Conservation (phyloP, 2,888 invertebrate genomes). For the Halictus quadricinctus region DNA sequence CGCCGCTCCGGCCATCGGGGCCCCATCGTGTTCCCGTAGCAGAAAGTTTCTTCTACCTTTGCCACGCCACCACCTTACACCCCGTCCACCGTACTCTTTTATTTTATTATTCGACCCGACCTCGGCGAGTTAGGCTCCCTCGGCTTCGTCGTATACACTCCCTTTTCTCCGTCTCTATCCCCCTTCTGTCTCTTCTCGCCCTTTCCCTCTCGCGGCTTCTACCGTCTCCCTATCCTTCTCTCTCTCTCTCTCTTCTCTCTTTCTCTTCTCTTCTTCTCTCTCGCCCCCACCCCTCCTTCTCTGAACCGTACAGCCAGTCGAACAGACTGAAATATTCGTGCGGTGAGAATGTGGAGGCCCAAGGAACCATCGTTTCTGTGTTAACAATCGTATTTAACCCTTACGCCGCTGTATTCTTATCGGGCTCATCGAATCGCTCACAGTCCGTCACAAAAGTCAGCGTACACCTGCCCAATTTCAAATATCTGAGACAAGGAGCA, state of each 20-base stretch:
- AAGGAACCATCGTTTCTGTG: background rate
- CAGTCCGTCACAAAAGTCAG: background rate
- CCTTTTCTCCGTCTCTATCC: constrained; percentile 28
- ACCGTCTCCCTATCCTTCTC: background rate
- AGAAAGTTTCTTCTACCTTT: constrained; percentile 68
- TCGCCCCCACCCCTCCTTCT: background rate
- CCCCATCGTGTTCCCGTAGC: constrained; percentile 60
- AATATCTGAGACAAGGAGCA: background rate
- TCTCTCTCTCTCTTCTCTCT: background rate
- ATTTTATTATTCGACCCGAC: constrained; percentile 75
- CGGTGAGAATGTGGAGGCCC: background rate
- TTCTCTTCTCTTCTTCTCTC: background rate
- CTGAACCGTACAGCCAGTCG: background rate
- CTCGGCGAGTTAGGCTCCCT: constrained; percentile 72
- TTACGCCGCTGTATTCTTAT: background rate
- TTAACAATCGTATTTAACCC: constrained; percentile 12
- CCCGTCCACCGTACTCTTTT: constrained; percentile 70
- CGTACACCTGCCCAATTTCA: background rate
- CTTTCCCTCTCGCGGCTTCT: background rate
- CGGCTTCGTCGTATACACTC: constrained; percentile 39
- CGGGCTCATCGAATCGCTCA: background rate
- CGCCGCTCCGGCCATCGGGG: constrained; percentile 44
- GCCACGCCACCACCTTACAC: constrained; percentile 71
- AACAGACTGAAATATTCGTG: constrained; percentile 13
- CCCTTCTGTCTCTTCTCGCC: background rate